Evolutionary conservation across 2,888 invertebrate species (phyloP), one percentile per base, ranked within the genome.

Genomic region (Cheilosia pagana): DNA sequence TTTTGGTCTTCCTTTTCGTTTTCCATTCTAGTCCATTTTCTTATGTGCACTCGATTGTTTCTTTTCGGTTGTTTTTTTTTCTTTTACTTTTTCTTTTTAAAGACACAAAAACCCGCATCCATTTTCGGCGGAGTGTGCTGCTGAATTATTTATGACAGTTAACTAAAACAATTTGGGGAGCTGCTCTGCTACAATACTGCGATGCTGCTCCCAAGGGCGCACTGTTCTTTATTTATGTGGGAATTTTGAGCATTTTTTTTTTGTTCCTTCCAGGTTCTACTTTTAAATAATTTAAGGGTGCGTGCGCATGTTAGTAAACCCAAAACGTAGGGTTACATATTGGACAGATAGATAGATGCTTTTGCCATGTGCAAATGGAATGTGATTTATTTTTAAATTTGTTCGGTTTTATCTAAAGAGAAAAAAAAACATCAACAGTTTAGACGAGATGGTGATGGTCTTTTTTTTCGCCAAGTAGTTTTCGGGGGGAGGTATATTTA

Each of bases 61-160:
- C 28, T 45, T 59, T 48, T 48, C 12, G 21, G 23, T n/a, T n/a
- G 6, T 1, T 50, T 60, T 16, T 52, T 76, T 21, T 50, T 25
- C 63, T 19, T 4, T 19, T 25, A n/a, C n/a, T 28, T 23, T 23
- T 71, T 12, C 12, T 28, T 35, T 35, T 53, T 67, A 21, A 55
- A 43, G 52, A 72, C 60, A 28, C 8, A 60, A 76, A 67, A 35
- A 75, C 55, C 59, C 71, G 23, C 35, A 53, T 55, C 39, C 57
- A 52, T 39, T 67, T 50, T 76, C 53, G 57, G 14, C 43, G 10
- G 48, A 71, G 71, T 82, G 25, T 72, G 63, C 74, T 78, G 39
- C 41, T 83, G 83, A 83, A 83, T 83, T 83, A 83, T 83, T 83
- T 70, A 83, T 83, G 83, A 60, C 78, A 75, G 59, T 74, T 79